phyloP scores from a whole-genome alignment of 2,113 vertebrate species.

The Phalacrocorax brasilianus region DNA sequence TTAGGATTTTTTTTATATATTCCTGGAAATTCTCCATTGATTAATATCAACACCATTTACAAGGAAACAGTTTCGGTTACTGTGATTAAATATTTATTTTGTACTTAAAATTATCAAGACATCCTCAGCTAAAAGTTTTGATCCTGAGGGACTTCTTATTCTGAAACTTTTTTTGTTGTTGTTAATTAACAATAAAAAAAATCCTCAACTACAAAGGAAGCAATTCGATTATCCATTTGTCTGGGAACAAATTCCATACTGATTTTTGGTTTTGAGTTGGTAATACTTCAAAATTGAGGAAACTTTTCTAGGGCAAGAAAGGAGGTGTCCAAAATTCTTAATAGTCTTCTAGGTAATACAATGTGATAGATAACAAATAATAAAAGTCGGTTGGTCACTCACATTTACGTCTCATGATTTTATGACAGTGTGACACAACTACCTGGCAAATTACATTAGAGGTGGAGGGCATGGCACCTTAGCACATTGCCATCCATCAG shows the following conservation, averaged over 20 bases:
- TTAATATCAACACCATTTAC: neutral
- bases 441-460: accelerated
- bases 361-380: neutral
- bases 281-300: neutral
- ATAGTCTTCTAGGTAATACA: neutral
- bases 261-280: neutral
- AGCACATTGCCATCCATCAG: accelerated
- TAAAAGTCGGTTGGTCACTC: neutral
- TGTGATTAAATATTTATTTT: neutral
- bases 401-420: neutral
- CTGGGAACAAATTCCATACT: neutral
- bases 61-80: neutral
- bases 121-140: neutral
- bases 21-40: neutral
- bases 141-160: neutral
- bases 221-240: neutral
- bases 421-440: neutral
- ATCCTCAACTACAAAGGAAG: neutral
- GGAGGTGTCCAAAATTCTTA: neutral
- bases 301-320: neutral
- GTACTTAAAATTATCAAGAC: neutral
- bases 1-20: neutral
- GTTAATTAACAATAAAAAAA: neutral
- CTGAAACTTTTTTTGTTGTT: neutral
- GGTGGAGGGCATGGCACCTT: accelerated